phyloP scores from a whole-genome alignment of 2,113 vertebrate species.

The Dasyprocta punctata region DNA sequence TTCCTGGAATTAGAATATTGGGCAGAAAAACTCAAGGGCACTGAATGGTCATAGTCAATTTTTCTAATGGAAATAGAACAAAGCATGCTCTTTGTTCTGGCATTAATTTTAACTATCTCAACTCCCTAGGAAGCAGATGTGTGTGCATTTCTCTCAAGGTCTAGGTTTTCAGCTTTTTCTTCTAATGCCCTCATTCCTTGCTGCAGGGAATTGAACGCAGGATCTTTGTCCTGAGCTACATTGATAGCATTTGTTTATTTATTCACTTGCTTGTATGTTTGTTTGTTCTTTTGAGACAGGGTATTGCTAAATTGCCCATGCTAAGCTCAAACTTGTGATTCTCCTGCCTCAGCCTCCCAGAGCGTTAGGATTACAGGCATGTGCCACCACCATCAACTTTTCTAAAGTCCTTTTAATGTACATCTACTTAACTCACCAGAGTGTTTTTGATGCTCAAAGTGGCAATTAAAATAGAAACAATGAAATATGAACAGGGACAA shows the following conservation, averaged over 20 bases:
- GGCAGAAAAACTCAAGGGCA: constrained; percentile 43
- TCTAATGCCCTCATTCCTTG: not conserved
- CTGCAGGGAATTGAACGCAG: not conserved
- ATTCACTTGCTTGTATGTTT: not conserved
- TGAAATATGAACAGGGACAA: not conserved
- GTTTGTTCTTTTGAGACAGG: not conserved
- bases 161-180: not conserved
- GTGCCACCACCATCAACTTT: not conserved
- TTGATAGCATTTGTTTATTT: not conserved
- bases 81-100: not conserved
- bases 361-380: not conserved
- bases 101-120: not conserved
- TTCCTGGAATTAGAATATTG: constrained; percentile 27
- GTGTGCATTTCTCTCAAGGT: not conserved
- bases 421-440: not conserved
- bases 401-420: not conserved
- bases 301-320: not conserved
- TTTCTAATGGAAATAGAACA: constrained; percentile 43
- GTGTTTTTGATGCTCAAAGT: constrained; percentile 11
- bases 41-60: not conserved
- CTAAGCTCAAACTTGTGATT: not conserved
- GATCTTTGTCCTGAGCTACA: not conserved
- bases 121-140: not conserved
- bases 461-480: constrained; percentile 11
- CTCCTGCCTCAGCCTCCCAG: not conserved